Evolutionary conservation across 2,797 vertebrate genomes (phyloP), one percentile per base, ranked within the genome.

Genomic region (Toxotes lorentzi): DNA sequence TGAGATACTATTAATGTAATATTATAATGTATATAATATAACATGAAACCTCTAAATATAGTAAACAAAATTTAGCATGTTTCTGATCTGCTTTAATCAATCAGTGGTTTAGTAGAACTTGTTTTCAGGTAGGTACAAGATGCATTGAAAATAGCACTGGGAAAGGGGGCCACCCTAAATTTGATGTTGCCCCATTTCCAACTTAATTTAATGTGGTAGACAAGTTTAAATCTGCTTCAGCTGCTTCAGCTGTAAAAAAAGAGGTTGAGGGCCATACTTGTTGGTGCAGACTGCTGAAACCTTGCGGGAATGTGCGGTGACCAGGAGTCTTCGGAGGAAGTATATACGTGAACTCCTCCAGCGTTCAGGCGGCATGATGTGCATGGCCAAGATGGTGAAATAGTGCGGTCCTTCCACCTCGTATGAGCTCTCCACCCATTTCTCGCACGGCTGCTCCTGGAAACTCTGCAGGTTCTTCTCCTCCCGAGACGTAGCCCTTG

Each of bases 361-460:
- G 82, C 94, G 94, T 73, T 99, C 98, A 0, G 98, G 97, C 4
- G 98, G 95, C 13, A 96, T 94, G 84, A 99, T 90, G 89, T 99
- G 98, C 89, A 99, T 95, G 24, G 96, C 96, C 94, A 99, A 86
- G 85, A 97, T 95, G 0, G 97, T 98, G 95, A 95, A 98, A 84
- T 99, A 99, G 90, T 99, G 97, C 0, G 98, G 96, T n/a, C 98
- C 98, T 0, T 99, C 98, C 81, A 99, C 98, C 21, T 99, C 98
- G 0, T 97, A 99, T n/a, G 97, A 96, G 84, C 95, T 95, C 93
- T 99, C 98, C 85, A 97, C 93, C 98, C 98, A 99, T 87, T 98
- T 99, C 90, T 99, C 98, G 76, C 94, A 96, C 1, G 97, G 97
- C 90, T 99, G 98, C 92, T 99, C 98, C 94, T 99, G 92, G 90